A percentile compares a stretch with the other conserved stretches of the same genome.
phyloP scores from a whole-genome alignment of 2,113 vertebrate genomes.

The Toxostoma redivivum region DNA sequence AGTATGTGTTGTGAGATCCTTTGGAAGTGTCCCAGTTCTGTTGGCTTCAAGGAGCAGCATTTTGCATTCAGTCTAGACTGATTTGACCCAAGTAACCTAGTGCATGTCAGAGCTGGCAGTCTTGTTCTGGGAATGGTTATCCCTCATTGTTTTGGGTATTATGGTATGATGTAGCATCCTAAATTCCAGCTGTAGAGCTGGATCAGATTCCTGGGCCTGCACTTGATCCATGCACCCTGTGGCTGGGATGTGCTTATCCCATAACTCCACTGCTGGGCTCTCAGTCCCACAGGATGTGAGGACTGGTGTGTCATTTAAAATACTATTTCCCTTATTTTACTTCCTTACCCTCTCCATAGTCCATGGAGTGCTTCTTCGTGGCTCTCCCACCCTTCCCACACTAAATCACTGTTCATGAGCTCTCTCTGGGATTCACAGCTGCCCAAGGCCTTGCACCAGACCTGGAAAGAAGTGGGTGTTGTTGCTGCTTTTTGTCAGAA shows the following conservation, averaged over 20 bases:
- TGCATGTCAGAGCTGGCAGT: background rate
- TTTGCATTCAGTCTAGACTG: conserved; percentile 11
- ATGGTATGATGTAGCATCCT: background rate
- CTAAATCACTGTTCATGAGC: background rate
- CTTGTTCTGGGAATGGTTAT: background rate
- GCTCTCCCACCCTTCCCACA: background rate
- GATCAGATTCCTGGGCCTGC: background rate
- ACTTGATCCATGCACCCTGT: fast-evolving
- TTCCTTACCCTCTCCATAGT: background rate
- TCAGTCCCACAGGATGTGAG: background rate
- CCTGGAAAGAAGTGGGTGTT: background rate
- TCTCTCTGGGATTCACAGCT: background rate
- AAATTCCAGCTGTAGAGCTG: background rate
- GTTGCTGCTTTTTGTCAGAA: background rate
- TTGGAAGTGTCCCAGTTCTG: background rate
- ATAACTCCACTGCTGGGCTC: background rate
- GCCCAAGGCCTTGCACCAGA: background rate
- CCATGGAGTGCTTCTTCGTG: background rate
- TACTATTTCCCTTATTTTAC: background rate
- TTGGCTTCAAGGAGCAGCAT: background rate
- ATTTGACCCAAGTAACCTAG: background rate
- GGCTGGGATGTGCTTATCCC: background rate
- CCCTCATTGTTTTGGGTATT: background rate
- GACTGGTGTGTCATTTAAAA: background rate
- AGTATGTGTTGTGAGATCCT: background rate